These are phyloP conservation scores for Drosophila grimshawi DNA, from an alignment of 1,140 invertebrate species.

Conservation along the genomic window DNA sequence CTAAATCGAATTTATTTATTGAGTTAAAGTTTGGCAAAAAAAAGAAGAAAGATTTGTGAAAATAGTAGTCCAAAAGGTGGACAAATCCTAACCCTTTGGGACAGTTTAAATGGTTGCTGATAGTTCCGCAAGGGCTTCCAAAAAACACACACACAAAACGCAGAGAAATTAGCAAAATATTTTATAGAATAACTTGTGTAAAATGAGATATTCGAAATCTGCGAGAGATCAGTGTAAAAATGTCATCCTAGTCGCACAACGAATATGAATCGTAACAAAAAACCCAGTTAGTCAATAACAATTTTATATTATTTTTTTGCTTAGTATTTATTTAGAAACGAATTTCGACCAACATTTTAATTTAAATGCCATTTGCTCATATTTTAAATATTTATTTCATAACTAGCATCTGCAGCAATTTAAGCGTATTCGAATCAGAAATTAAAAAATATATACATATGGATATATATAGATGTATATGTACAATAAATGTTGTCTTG, in stretches of 20 bases:
- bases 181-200: no score
- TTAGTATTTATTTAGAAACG: neutral
- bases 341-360: conserved; percentile 6
- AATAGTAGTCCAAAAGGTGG: neutral
- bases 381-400: conserved; percentile 67
- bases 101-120: neutral
- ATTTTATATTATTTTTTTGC: neutral
- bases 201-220: no score
- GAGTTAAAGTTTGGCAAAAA: neutral
- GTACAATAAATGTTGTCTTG: conserved; percentile 19
- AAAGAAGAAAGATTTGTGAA: neutral
- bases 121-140: conserved; percentile 32
- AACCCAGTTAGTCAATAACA: neutral
- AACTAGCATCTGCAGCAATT: conserved; percentile 52
- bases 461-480: conserved; percentile 33
- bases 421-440: conserved; percentile 77
- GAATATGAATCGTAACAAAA: neutral
- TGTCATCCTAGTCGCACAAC: conserved; percentile 49
- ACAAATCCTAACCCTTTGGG: neutral
- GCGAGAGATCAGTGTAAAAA: neutral
- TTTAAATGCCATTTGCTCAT: conserved; percentile 1
- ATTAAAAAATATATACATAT: conserved; percentile 13
- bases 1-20: neutral
- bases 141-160: neutral
- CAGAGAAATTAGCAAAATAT: neutral